These are phyloP conservation scores for Marmota monax DNA, from an alignment of 2,113 vertebrate species.

Conservation along the genomic window DNA sequence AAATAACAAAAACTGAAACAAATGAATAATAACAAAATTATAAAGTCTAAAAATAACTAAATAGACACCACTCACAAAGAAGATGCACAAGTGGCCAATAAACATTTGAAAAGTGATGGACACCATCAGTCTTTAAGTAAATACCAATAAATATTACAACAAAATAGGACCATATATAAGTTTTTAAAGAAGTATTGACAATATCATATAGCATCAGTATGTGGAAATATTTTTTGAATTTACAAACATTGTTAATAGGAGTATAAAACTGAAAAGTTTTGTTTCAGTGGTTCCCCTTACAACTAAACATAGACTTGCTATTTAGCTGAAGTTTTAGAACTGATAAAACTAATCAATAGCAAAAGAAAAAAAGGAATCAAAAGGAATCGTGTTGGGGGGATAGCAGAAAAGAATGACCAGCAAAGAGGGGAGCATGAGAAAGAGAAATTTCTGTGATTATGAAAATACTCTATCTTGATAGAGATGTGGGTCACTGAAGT, in stretches of 20 bases:
- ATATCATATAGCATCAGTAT: not conserved
- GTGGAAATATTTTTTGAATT: not conserved
- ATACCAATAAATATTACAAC: not conserved
- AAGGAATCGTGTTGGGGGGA: not conserved
- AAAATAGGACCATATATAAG: not conserved
- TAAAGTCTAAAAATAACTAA: not conserved
- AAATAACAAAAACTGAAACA: no score
- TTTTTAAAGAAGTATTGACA: no score
- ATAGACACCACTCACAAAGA: not conserved
- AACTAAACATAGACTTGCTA: not conserved
- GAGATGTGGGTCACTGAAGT: no score
- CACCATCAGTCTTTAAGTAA: not conserved
- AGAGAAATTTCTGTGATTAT: not conserved
- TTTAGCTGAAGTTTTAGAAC: not conserved
- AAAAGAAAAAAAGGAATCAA: not conserved
- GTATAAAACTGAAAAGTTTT: not conserved
- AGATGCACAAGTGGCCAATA: no score
- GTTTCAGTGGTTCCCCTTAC: not conserved
- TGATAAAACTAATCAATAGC: not conserved
- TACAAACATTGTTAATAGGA: no score
- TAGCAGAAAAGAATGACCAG: not conserved
- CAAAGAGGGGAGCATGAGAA: no score
- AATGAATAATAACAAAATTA: not conserved
- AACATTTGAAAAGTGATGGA: not conserved
- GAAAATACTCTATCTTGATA: not conserved